A percentile compares a stretch with the other conserved stretches of the same genome.
These are phyloP conservation scores for Rhabditoides inermis DNA, from an alignment of 2,888 invertebrate species.

Conservation along the genomic window DNA sequence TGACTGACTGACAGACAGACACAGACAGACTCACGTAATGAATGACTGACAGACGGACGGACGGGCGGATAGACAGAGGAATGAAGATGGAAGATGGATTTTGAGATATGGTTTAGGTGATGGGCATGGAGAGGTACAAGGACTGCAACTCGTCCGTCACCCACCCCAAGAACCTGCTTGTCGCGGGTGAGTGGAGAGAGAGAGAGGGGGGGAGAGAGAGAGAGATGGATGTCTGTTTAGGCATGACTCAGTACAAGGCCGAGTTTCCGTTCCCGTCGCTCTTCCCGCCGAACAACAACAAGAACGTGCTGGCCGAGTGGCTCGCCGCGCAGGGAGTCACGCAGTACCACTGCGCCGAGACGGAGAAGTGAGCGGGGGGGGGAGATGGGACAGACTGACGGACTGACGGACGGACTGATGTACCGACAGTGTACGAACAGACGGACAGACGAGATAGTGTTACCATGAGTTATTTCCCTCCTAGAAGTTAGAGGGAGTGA, in stretches of 20 bases:
- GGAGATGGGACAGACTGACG: too few species aligned
- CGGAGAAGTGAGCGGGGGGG: constrained; percentile 51
- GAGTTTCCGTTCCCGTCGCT: constrained; percentile 54
- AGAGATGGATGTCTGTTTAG: constrained; percentile 20
- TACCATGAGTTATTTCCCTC: not conserved
- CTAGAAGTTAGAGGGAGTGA: constrained; percentile 21
- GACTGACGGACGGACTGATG: too few species aligned
- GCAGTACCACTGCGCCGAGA: constrained; percentile 54
- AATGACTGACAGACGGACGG: too few species aligned
- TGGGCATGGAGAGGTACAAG: constrained; percentile 47
- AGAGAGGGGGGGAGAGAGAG: constrained; percentile 4
- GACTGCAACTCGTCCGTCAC: constrained; percentile 33
- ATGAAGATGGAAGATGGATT: not conserved
- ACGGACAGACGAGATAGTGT: too few species aligned
- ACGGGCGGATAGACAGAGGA: too few species aligned
- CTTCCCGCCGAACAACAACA: constrained; percentile 54
- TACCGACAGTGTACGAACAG: too few species aligned
- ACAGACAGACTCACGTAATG: too few species aligned
- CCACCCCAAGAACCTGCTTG: constrained; percentile 36
- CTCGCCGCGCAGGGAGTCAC: constrained; percentile 45
- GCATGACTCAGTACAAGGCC: constrained; percentile 57
- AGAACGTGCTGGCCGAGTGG: constrained; percentile 56
- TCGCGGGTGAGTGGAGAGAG: constrained; percentile 2
- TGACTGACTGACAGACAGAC: too few species aligned
- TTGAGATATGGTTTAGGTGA: constrained; percentile 13